phyloP scores from a whole-genome alignment of 1,140 invertebrate genomes.

The Zaprionus lachaisei region DNA sequence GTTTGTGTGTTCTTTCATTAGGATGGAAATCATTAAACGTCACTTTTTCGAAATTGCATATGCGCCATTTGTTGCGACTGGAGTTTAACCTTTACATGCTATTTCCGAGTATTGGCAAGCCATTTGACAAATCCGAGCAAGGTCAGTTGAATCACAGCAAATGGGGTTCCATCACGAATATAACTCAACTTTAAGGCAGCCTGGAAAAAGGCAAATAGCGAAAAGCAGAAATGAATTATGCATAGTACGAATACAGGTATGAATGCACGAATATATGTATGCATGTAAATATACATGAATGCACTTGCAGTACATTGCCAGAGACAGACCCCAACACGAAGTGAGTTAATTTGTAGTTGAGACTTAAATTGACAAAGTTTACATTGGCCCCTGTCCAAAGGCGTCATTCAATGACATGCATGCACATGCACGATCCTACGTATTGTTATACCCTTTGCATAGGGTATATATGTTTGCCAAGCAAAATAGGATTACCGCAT shows the following conservation, averaged over 20 bases:
- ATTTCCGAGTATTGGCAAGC: slow-evolving; percentile 45
- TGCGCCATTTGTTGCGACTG: slow-evolving; percentile 9
- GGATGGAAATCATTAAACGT: slow-evolving; percentile 15
- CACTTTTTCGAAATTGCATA: slow-evolving; percentile 12
- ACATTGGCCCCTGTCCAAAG: slow-evolving; percentile 1
- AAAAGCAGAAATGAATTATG: slow-evolving; percentile 47
- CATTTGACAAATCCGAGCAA: slow-evolving; percentile 55
- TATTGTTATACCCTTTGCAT: neutral
- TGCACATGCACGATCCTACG: neutral
- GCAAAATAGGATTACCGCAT: too few species aligned
- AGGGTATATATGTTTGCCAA: neutral
- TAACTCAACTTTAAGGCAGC: slow-evolving; percentile 37
- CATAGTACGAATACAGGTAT: slow-evolving; percentile 11
- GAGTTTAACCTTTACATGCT: slow-evolving; percentile 31
- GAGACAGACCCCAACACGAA: slow-evolving; percentile 59
- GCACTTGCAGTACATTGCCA: slow-evolving; percentile 12
- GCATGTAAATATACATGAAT: neutral
- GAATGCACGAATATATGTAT: slow-evolving; percentile 6
- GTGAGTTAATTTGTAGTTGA: slow-evolving; percentile 75
- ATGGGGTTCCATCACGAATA: slow-evolving; percentile 67
- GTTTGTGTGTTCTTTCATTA: neutral
- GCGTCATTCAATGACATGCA: slow-evolving; percentile 2
- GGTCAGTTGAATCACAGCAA: slow-evolving; percentile 73
- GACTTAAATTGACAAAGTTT: slow-evolving; percentile 82
- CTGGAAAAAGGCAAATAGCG: slow-evolving; percentile 22